Percentiles rank a stretch among this genome's conserved stretches.
These are phyloP conservation scores for Caenorhabditis sp. DNA, from an alignment of 2,888 invertebrate species.

Conservation along the genomic window DNA sequence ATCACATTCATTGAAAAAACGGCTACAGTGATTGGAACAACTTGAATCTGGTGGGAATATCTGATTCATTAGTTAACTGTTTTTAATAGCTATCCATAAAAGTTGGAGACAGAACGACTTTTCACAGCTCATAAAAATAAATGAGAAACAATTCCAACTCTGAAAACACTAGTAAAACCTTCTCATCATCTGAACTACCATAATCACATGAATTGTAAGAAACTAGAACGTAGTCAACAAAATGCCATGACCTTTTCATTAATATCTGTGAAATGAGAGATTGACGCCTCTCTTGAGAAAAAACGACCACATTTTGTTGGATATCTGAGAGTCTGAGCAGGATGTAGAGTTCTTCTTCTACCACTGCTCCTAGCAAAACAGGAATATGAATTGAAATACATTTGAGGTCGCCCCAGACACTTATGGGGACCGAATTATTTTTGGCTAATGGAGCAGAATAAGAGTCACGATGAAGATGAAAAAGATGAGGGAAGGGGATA, in stretches of 20 bases:
- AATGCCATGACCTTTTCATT: conserved; percentile 17
- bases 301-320: conserved; percentile 19
- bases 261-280: conserved; percentile 29
- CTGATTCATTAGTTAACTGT: no score
- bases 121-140: no score
- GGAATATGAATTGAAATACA: conserved; percentile 41
- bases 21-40: no score
- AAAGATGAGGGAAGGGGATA: not conserved
- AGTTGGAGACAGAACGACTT: no score
- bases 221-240: conserved; percentile 18
- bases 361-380: conserved; percentile 34
- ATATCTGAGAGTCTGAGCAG: conserved; percentile 21
- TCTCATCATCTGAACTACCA: not conserved
- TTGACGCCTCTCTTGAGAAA: not conserved
- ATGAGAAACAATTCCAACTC: no score
- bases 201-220: not conserved
- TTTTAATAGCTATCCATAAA: no score
- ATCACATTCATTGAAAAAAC: no score
- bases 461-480: conserved; percentile 7
- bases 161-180: not conserved
- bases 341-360: not conserved
- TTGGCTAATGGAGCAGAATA: conserved; percentile 61
- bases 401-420: conserved; percentile 32
- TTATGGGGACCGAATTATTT: conserved; percentile 50
- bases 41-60: no score